These are phyloP conservation scores for Orchesella cincta DNA, from an alignment of 1,140 invertebrate genomes.

Conservation along the genomic window DNA sequence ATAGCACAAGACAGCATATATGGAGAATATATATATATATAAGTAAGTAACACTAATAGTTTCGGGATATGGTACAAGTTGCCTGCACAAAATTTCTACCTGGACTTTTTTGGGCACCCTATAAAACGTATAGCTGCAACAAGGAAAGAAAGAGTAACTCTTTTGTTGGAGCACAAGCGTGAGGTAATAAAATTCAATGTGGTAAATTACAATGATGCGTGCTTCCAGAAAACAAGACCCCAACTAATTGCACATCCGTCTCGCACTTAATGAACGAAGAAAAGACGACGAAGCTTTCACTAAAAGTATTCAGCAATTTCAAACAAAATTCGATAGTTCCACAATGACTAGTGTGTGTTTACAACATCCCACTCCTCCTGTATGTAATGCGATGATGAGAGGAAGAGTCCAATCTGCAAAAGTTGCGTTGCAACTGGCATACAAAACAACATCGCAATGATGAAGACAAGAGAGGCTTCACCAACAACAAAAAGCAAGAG, in stretches of 20 bases:
- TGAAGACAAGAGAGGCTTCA: background rate
- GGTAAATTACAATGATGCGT: constrained; percentile 17
- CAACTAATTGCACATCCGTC: constrained; percentile 10
- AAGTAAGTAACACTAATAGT: background rate
- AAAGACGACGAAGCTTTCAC: background rate
- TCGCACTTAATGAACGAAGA: constrained; percentile 1
- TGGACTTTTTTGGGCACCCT: background rate
- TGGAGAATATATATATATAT: background rate
- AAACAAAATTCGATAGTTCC: background rate
- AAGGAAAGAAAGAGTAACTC: background rate
- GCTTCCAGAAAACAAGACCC: constrained; percentile 10
- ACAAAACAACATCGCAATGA: background rate
- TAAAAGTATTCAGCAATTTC: background rate
- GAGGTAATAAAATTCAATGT: background rate
- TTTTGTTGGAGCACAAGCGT: no score
- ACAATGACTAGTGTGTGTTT: background rate
- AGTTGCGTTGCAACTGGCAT: background rate
- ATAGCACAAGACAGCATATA: background rate
- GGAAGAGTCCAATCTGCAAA: background rate
- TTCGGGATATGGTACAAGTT: background rate
- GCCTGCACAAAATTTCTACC: background rate
- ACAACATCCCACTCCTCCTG: no score
- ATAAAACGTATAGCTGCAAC: background rate
- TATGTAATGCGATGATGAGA: background rate
- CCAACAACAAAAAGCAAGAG: background rate